Evolutionary conservation across 2,797 vertebrate species (phyloP).

Genomic region (Cryptoprocta ferox): DNA sequence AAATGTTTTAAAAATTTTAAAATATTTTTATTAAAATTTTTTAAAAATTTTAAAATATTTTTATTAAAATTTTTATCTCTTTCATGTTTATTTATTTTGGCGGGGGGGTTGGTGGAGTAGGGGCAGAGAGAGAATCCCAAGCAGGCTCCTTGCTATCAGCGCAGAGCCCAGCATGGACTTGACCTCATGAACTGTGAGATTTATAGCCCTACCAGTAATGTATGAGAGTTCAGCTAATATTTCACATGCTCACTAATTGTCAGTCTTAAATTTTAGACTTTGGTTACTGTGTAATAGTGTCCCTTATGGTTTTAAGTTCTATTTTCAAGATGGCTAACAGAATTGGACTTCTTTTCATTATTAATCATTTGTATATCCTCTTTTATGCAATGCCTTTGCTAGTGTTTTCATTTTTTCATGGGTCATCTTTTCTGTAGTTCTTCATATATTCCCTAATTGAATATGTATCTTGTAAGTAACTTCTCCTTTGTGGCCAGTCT

Average conservation of each 20-base stretch:
- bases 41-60: too few species aligned
- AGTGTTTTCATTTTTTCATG: background rate
- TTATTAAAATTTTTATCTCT: too few species aligned
- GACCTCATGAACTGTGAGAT: too few species aligned
- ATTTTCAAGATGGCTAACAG: background rate
- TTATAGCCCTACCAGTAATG: background rate
- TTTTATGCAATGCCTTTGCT: background rate
- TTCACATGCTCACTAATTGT: background rate
- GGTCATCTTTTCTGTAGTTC: background rate
- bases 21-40: too few species aligned
- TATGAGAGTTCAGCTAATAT: background rate
- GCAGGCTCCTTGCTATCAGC: too few species aligned
- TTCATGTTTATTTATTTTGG: too few species aligned
- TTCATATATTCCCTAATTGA: background rate
- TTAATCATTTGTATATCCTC: background rate
- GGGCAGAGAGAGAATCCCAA: too few species aligned
- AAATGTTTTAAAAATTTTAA: too few species aligned
- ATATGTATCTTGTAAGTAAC: background rate
- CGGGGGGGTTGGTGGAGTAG: too few species aligned
- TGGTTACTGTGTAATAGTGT: background rate
- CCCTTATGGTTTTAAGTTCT: background rate
- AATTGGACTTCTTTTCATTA: background rate
- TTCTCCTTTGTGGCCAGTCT: background rate
- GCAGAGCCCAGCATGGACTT: too few species aligned
- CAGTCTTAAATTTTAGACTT: background rate